Evolutionary conservation across 2,888 invertebrate species (phyloP), one percentile per base, ranked within the genome.

Genomic region (Phyllotreta striolata): DNA sequence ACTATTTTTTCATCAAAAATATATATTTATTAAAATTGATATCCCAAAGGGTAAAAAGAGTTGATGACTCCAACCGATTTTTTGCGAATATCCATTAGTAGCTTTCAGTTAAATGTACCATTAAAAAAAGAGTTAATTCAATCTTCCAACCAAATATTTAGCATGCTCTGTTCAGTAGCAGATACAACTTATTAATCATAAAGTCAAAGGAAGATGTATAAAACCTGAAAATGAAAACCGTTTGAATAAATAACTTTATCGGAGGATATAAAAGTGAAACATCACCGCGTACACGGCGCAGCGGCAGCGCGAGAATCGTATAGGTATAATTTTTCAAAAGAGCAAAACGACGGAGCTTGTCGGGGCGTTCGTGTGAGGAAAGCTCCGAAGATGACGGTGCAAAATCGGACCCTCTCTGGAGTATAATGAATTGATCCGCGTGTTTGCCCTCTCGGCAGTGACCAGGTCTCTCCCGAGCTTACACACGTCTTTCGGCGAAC

Each of bases 391-490:
- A 79, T 79, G 79, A 79, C 79, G 76, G 73, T 79, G 79, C 79
- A 77, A 77, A 75, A 76, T 76, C 75, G 73, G 75, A 76, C 78
- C 79, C 80, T 79, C 79, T 77, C 74, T 69, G 69, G 76, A 74
- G 77, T 73, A 76, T 79, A 80, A 80, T 80, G 79, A 79, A 79
- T 80, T 79, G 79, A 79, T 79, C 78, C 79, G 79, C 78, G 79
- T 76, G 78, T 76, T 24, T 61, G 73, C 76, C 75, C 76, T 73
- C 73, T 72, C 75, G 76, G 74, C 76, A 74, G 71, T 69, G 72
- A 70, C 73, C 72, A 52, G 52, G 38, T 52, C 52, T 52, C 13
- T 41, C 14, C 12, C 52, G 12, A 52, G 12, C 52, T 38, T 39
- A 52, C 52, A 52, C 52, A 73, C 72, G 73, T 69, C 68, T 68